These are phyloP conservation scores for Drosophila histrio DNA, from an alignment of 2,888 invertebrate genomes.

Conservation along the genomic window DNA sequence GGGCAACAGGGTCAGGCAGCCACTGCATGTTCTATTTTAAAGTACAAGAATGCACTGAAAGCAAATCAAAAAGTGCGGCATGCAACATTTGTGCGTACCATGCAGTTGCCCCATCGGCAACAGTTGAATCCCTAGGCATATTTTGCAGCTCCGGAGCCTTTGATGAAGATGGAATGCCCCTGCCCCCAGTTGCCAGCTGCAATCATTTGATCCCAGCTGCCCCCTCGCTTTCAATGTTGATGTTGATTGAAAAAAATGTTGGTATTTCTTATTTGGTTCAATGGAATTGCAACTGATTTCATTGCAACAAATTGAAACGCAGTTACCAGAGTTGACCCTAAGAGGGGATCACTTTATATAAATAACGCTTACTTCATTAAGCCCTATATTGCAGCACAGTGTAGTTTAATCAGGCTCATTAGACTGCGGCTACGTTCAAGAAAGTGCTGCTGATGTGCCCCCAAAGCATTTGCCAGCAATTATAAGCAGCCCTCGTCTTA, in stretches of 20 bases:
- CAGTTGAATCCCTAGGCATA: conserved; percentile 18
- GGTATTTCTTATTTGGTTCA: conserved; percentile 48
- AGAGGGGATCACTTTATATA: not conserved
- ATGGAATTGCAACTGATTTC: conserved; percentile 63
- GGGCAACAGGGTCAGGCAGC: conserved; percentile 22
- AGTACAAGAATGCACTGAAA: conserved; percentile 39
- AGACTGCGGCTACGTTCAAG: conserved; percentile 13
- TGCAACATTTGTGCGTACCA: conserved; percentile 54
- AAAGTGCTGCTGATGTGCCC: conserved; percentile 27
- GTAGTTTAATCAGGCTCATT: conserved; percentile 41
- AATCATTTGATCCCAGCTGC: conserved; percentile 71
- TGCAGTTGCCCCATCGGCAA: conserved; percentile 56
- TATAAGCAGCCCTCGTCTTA: conserved; percentile 41
- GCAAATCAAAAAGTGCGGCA: conserved; percentile 59
- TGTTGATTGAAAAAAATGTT: conserved; percentile 58
- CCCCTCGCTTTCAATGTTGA: conserved; percentile 62
- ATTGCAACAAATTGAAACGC: conserved; percentile 57
- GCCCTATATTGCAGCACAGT: conserved; percentile 1
- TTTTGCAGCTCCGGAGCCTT: conserved; percentile 48
- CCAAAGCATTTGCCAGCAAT: conserved; percentile 50
- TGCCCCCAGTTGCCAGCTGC: conserved; percentile 58
- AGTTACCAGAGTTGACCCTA: not conserved
- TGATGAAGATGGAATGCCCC: conserved; percentile 74
- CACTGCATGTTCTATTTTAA: conserved; percentile 53
- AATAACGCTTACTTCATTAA: not conserved